Percentiles rank a stretch among this genome's conserved stretches.
Conservation (phyloP, 2,888 invertebrate genomes). For the Protodeltote pygarga region DNA sequence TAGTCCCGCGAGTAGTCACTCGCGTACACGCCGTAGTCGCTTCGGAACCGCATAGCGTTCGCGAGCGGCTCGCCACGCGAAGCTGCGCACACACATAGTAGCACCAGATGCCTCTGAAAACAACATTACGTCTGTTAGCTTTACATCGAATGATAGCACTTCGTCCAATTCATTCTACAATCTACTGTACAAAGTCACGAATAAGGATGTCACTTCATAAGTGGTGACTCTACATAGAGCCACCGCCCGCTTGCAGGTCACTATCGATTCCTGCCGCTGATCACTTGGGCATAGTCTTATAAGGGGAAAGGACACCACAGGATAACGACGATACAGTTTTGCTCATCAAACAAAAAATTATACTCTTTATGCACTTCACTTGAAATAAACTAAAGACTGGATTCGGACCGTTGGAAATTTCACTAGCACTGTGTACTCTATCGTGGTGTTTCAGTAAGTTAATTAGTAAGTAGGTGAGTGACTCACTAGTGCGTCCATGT, state of each 20-base stretch:
- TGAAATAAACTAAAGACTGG: too few species aligned
- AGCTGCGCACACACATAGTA: conserved; percentile 53
- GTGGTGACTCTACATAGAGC: too few species aligned
- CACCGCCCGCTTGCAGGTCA: too few species aligned
- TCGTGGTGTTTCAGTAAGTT: neutral
- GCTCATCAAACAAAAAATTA: too few species aligned
- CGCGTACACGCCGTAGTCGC: conserved; percentile 59
- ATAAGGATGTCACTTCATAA: too few species aligned
- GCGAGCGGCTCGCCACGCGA: conserved; percentile 51
- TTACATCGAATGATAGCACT: neutral
- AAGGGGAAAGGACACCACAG: too few species aligned
- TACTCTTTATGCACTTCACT: too few species aligned
- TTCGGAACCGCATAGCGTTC: conserved; percentile 53
- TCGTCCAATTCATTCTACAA: neutral
- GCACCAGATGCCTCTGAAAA: conserved; percentile 59
- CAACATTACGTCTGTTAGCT: conserved; percentile 2
- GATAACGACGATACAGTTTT: too few species aligned
- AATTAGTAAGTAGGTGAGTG: neutral
- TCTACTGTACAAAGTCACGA: neutral
- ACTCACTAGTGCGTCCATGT: conserved; percentile 51
- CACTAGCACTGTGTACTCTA: neutral
- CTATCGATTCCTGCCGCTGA: neutral
- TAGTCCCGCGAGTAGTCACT: conserved; percentile 59
- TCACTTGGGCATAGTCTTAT: too few species aligned
- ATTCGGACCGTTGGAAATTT: too few species aligned